phyloP scores from a whole-genome alignment of 2,888 invertebrate genomes.

The Malthinus flaveolus region DNA sequence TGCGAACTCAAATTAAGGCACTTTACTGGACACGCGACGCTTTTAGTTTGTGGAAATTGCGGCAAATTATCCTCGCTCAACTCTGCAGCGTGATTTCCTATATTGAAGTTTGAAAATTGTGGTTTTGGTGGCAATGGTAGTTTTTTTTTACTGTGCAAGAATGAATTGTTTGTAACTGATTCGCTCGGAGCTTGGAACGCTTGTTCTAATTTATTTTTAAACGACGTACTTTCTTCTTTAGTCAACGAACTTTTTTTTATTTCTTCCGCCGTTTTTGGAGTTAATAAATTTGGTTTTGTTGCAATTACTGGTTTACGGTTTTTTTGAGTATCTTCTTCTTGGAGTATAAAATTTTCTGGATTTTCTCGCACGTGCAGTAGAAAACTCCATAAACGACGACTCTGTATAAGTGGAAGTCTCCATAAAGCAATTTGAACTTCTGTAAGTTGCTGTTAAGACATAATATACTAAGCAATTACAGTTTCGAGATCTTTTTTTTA shows the following conservation, averaged over 20 bases:
- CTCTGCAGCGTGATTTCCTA: background rate
- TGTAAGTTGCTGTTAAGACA: conserved; percentile 30
- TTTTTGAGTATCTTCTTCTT: background rate
- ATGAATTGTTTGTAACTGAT: conserved; percentile 2
- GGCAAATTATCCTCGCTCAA: background rate
- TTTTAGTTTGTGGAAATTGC: background rate
- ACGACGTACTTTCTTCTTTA: conserved; percentile 10
- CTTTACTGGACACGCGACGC: background rate
- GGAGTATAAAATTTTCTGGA: conserved; percentile 23
- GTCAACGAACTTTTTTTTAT: conserved; percentile 1
- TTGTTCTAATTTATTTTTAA: conserved; percentile 17
- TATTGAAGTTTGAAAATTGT: background rate
- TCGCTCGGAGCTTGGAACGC: conserved; percentile 8
- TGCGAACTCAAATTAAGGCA: background rate
- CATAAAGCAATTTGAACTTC: conserved; percentile 30
- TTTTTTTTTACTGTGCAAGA: conserved; percentile 8
- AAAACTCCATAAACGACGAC: conserved; percentile 29
- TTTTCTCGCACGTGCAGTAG: conserved; percentile 24
- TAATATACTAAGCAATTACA: conserved; percentile 8
- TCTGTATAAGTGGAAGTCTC: conserved; percentile 22
- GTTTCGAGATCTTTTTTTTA: conserved; percentile 5
- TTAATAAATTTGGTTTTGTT: background rate
- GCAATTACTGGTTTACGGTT: background rate
- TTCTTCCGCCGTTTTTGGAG: background rate
- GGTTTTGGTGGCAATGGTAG: conserved; percentile 21